These are phyloP conservation scores for Xenopus tropicalis DNA, from an alignment of 2,113 vertebrate genomes.

Conservation along the genomic window UCB_Xtro_10.0 CM004449.2:32853501-32854000, in stretches of 20 bases:
- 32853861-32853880: too few species aligned
- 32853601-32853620: conserved; percentile 93
- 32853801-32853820: conserved; percentile 88
- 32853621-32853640: conserved; percentile 95
- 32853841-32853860: too few species aligned
- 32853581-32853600: conserved; percentile 69
- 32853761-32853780: conserved; percentile 71
- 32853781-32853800: conserved; percentile 84
- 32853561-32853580: conserved; percentile 70
- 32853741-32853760: conserved; percentile 79
- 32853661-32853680: background rate
- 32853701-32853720: background rate
- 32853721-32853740: conserved; percentile 63
- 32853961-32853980: too few species aligned
- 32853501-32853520: conserved; percentile 73
- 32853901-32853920: background rate
- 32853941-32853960: too few species aligned
- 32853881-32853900: too few species aligned
- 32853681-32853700: background rate
- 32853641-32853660: conserved; percentile 77
- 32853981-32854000: too few species aligned
- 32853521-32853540: conserved; percentile 75
- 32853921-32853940: too few species aligned
- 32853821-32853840: conserved; percentile 66
- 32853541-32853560: conserved; percentile 81